Conservation (phyloP, 1,140 invertebrate genomes). For the Xylocopa sonorina region DNA sequence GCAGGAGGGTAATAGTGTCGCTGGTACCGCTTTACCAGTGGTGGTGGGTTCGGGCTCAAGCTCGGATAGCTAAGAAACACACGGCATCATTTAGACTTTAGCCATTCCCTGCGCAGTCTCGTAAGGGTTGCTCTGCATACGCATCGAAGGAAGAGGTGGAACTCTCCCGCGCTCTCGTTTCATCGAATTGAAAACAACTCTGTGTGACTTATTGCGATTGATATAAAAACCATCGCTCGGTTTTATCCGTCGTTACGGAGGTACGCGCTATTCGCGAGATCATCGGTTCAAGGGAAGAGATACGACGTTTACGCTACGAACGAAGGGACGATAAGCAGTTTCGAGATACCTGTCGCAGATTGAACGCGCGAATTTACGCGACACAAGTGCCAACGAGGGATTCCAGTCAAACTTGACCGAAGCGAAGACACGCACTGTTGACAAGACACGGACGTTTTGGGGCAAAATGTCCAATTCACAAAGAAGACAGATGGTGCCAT, state of each 20-base stretch:
- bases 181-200: not conserved
- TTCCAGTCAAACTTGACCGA: no score
- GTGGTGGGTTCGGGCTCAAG: not conserved
- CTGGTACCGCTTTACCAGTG: constrained; percentile 17
- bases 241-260: not conserved
- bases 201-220: no score
- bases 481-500: constrained; percentile 79
- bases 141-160: not conserved
- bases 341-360: not conserved
- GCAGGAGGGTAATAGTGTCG: constrained; percentile 16
- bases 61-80: constrained; percentile 9
- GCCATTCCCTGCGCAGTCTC: constrained; percentile 25
- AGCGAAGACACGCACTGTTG: not conserved
- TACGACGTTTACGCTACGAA: not conserved
- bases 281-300: not conserved
- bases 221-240: not conserved
- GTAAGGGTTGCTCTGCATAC: constrained; percentile 39
- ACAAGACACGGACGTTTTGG: not conserved
- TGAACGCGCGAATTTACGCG: not conserved
- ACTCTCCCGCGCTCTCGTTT: not conserved
- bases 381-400: no score
- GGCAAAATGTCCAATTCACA: constrained; percentile 70
- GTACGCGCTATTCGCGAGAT: not conserved
- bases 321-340: not conserved
- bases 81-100: constrained; percentile 39